phyloP scores from a whole-genome alignment of 2,888 invertebrate species.

The Gymnocheta viridis region DNA sequence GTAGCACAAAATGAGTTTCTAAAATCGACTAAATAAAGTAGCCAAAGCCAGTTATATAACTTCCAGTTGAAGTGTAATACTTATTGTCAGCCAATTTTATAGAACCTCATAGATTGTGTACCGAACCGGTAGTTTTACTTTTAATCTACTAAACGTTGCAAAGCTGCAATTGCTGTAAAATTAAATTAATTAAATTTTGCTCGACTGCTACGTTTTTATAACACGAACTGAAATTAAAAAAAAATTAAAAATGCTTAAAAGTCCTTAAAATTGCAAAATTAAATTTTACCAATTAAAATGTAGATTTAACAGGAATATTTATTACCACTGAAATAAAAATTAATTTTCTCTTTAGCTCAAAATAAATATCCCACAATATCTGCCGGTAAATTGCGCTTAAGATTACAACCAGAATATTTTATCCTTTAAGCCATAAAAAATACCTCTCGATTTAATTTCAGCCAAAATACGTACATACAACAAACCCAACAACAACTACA shows the following conservation, averaged over 20 bases:
- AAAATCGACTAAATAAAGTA: too few species aligned
- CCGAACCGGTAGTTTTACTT: too few species aligned
- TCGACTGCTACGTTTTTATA: not conserved
- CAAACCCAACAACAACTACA: not conserved
- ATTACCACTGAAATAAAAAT: not conserved
- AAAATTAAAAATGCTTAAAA: not conserved
- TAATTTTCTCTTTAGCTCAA: not conserved
- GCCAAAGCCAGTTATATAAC: too few species aligned
- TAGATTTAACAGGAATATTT: too few species aligned
- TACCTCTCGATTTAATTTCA: conserved; percentile 22
- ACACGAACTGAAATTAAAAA: too few species aligned
- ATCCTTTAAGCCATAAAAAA: conserved; percentile 9
- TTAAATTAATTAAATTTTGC: not conserved
- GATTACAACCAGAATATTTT: not conserved
- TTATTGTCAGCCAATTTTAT: too few species aligned
- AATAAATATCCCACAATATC: not conserved
- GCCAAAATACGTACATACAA: conserved; percentile 1
- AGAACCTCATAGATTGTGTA: too few species aligned
- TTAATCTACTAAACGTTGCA: too few species aligned
- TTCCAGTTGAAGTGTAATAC: too few species aligned
- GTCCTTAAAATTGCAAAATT: not conserved
- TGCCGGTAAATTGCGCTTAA: not conserved
- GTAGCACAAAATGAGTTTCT: too few species aligned
- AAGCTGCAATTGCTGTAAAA: too few species aligned
- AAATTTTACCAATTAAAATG: not conserved